These are phyloP conservation scores for Drosophila barbarae DNA, from an alignment of 2,888 invertebrate species.

Conservation along the genomic window DNA sequence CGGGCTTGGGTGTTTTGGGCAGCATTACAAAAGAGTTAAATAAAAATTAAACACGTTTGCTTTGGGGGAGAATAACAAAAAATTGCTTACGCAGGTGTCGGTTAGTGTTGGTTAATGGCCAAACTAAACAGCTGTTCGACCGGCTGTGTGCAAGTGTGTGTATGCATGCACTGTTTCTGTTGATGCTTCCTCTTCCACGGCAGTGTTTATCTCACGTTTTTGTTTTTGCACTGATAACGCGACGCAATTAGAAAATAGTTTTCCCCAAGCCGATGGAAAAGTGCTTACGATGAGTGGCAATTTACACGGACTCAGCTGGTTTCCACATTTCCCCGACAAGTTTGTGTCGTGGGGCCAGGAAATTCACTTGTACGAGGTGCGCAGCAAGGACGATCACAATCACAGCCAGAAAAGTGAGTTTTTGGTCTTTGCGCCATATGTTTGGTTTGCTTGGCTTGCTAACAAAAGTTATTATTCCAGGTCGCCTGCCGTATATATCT, in stretches of 20 bases:
- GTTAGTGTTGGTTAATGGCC: slow-evolving; percentile 4
- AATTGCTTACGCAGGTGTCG: slow-evolving; percentile 19
- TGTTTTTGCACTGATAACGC: slow-evolving; percentile 60
- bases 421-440: neutral
- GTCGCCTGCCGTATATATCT: slow-evolving; percentile 72
- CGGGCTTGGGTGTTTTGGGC: slow-evolving; percentile 83
- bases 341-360: slow-evolving; percentile 96
- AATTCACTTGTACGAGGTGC: slow-evolving; percentile 90
- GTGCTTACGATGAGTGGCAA: slow-evolving; percentile 81
- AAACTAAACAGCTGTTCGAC: slow-evolving; percentile 28
- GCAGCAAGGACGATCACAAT: slow-evolving; percentile 59
- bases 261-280: slow-evolving; percentile 29
- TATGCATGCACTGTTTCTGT: neutral
- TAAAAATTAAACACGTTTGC: slow-evolving; percentile 18
- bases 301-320: slow-evolving; percentile 92
- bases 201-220: slow-evolving; percentile 44
- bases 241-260: slow-evolving; percentile 56
- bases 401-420: slow-evolving; percentile 37
- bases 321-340: slow-evolving; percentile 87
- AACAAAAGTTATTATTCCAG: slow-evolving; percentile 37
- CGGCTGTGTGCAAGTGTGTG: slow-evolving; percentile 9
- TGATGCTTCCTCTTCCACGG: slow-evolving; percentile 16
- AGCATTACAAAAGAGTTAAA: slow-evolving; percentile 81
- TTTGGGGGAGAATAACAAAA: slow-evolving; percentile 4
- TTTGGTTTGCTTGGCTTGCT: neutral